Conservation (phyloP, 2,888 invertebrate genomes). For the Holacanthella duospinosa region DNA sequence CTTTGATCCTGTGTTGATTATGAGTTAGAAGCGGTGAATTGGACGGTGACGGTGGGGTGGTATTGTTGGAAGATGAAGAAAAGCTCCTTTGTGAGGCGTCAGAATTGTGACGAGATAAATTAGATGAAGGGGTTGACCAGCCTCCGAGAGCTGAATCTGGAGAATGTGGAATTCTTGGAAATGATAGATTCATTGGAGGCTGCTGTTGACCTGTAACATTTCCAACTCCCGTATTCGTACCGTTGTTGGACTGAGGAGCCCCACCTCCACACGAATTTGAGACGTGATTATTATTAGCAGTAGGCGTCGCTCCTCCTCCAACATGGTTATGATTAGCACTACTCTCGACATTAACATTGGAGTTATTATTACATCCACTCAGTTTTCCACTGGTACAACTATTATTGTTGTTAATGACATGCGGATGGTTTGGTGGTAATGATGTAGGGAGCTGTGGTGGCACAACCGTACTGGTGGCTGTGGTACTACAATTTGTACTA, state of each 20-base stretch:
- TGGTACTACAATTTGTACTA: not conserved
- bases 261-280: too few relatives aligned
- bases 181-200: conserved; percentile 37
- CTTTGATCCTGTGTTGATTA: conserved; percentile 33
- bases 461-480: not conserved
- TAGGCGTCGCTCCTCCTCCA: not conserved
- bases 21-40: conserved; percentile 37
- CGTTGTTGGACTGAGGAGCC: not conserved
- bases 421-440: conserved; percentile 8
- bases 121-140: conserved; percentile 37
- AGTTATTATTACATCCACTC: not conserved
- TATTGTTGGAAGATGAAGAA: conserved; percentile 38
- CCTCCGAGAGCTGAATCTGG: conserved; percentile 37
- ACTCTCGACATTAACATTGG: not conserved
- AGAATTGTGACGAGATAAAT: conserved; percentile 37
- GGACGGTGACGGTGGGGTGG: conserved; percentile 37
- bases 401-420: conserved; percentile 20
- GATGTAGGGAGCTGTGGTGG: not conserved
- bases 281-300: not conserved
- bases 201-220: conserved; percentile 23
- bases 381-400: conserved; percentile 11
- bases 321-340: too few relatives aligned
- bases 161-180: conserved; percentile 37
- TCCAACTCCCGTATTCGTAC: too few relatives aligned
- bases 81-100: conserved; percentile 37